Conservation (phyloP, 1,140 invertebrate genomes). For the Apis cerana region DNA sequence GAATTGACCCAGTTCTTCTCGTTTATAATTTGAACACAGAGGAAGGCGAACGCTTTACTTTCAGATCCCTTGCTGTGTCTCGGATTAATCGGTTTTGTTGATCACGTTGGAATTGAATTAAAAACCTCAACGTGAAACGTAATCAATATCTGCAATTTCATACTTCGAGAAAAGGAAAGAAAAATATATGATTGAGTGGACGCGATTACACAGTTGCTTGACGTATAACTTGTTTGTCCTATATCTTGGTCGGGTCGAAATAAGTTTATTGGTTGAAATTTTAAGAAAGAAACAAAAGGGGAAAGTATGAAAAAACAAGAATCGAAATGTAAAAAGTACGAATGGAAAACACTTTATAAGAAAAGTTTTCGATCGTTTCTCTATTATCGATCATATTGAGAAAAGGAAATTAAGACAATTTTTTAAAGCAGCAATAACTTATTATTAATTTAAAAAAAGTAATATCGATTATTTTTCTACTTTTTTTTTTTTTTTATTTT, state of each 20-base stretch:
- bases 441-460: neutral
- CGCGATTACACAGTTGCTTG: neutral
- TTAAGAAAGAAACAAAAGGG: neutral
- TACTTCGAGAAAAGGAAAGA: neutral
- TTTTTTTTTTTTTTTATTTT: neutral
- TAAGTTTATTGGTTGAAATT: slow-evolving; percentile 12
- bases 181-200: neutral
- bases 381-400: neutral
- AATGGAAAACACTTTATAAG: neutral
- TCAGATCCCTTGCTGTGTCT: slow-evolving; percentile 11
- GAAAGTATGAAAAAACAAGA: neutral
- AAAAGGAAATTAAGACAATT: neutral
- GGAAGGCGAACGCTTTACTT: slow-evolving; percentile 45
- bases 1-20: slow-evolving; percentile 60
- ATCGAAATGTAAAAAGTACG: neutral
- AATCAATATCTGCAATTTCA: slow-evolving; percentile 4
- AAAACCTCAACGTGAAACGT: neutral
- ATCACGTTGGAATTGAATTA: slow-evolving; percentile 1
- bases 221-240: neutral
- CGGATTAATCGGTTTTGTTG: slow-evolving; percentile 16
- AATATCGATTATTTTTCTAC: neutral
- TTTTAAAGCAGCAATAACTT: neutral
- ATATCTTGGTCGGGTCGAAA: neutral
- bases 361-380: neutral
- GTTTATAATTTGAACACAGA: slow-evolving; percentile 53